Percentiles rank a stretch among this genome's conserved stretches.
phyloP scores from a whole-genome alignment of 2,113 vertebrate species.

The Geococcyx californianus region DNA sequence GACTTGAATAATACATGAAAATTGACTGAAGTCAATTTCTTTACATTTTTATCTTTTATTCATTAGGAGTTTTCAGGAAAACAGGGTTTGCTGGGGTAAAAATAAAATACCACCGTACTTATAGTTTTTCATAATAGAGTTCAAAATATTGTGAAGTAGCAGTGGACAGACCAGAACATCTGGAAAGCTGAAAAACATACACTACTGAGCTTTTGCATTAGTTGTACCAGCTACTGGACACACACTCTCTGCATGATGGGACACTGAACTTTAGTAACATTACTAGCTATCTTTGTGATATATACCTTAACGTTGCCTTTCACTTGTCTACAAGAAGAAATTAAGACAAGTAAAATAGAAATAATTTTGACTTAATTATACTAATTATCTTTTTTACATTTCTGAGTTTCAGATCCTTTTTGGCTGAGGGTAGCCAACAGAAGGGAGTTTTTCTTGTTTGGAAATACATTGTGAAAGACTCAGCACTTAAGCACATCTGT shows the following conservation, averaged over 20 bases:
- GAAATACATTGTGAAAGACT: not conserved
- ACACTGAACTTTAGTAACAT: not conserved
- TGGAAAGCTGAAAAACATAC: not conserved
- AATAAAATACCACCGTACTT: not conserved
- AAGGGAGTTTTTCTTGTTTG: not conserved
- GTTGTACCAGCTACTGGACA: not conserved
- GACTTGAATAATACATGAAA: constrained; percentile 74
- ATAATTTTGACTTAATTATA: not conserved
- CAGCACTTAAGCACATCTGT: not conserved
- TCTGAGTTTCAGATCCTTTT: too few species aligned
- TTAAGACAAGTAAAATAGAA: not conserved
- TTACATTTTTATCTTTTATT: constrained; percentile 72
- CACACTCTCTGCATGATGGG: not conserved
- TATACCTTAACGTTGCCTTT: not conserved
- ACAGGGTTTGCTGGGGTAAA: not conserved
- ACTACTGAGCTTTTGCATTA: not conserved
- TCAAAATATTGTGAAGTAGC: not conserved
- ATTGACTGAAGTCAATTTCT: constrained; percentile 69
- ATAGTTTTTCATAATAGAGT: not conserved
- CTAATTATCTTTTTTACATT: not conserved
- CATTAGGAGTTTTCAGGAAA: constrained; percentile 54
- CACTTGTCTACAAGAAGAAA: not conserved
- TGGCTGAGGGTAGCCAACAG: not conserved
- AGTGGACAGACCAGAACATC: not conserved
- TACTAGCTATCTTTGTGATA: not conserved